A percentile compares a stretch with the other conserved stretches of the same genome.
These are phyloP conservation scores for Gasterosteus nipponicus DNA, from an alignment of 2,113 vertebrate species.

Conservation along the genomic window DNA sequence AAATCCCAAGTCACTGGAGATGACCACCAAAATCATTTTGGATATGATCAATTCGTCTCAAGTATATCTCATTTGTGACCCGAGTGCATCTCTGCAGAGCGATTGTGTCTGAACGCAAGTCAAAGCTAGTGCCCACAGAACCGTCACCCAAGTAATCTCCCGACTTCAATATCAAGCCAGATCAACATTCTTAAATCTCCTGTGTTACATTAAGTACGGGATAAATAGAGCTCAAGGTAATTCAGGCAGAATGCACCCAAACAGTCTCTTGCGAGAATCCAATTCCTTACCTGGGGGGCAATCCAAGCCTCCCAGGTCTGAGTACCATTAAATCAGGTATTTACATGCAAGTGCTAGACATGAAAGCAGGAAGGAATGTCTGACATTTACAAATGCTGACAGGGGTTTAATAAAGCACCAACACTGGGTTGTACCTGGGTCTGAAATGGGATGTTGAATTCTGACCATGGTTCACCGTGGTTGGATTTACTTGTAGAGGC, in stretches of 20 bases:
- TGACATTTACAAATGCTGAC: slow-evolving; percentile 33
- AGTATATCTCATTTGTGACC: neutral
- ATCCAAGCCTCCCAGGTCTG: slow-evolving; percentile 30
- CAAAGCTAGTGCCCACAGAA: neutral
- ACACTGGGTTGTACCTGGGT: neutral
- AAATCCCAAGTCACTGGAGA: too few species aligned
- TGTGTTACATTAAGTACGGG: slow-evolving; percentile 25
- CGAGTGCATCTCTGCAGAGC: neutral
- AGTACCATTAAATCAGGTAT: slow-evolving; percentile 52
- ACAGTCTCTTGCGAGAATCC: slow-evolving; percentile 48
- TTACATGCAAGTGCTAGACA: slow-evolving; percentile 35
- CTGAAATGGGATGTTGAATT: neutral
- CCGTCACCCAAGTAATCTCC: neutral
- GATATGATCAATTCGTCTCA: neutral
- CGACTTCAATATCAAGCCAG: slow-evolving; percentile 20
- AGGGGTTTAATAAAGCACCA: slow-evolving; percentile 7
- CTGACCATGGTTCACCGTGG: neutral
- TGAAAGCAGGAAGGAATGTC: slow-evolving; percentile 31
- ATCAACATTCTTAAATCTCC: slow-evolving; percentile 29
- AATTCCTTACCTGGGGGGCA: slow-evolving; percentile 28
- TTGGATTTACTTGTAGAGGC: slow-evolving; percentile 20
- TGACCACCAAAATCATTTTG: neutral
- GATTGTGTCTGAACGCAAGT: neutral
- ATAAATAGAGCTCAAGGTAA: slow-evolving; percentile 49
- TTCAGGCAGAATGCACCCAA: slow-evolving; percentile 63